A percentile compares a stretch with the other conserved stretches of the same genome.
phyloP scores from a whole-genome alignment of 2,888 invertebrate genomes.

The Drosophila dives region DNA sequence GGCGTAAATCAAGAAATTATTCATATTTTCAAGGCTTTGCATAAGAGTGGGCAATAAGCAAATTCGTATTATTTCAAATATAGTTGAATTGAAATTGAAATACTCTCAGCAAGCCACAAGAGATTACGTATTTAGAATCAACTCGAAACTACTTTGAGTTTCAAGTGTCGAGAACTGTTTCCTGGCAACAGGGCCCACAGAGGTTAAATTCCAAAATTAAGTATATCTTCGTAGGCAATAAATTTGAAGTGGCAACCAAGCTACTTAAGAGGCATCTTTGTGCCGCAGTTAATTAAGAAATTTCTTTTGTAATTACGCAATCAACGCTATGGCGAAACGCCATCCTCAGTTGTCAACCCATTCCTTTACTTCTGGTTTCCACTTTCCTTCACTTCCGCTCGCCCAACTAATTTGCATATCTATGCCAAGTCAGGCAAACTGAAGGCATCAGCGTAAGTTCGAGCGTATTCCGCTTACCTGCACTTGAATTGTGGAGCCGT shows the following conservation, averaged over 20 bases:
- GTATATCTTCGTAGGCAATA: conserved; percentile 38
- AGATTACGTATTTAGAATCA: conserved; percentile 14
- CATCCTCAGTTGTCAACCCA: conserved; percentile 61
- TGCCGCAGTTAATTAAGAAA: conserved; percentile 74
- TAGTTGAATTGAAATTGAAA: neutral
- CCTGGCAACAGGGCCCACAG: conserved; percentile 24
- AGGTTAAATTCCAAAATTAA: conserved; percentile 37
- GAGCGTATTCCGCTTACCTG: conserved; percentile 88
- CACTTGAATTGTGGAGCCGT: conserved; percentile 94
- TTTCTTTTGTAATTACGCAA: conserved; percentile 73
- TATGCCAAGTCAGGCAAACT: conserved; percentile 36
- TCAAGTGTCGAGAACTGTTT: conserved; percentile 25
- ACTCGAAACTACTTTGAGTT: conserved; percentile 14
- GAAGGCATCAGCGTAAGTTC: neutral
- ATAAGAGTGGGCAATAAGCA: neutral
- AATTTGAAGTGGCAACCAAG: conserved; percentile 59
- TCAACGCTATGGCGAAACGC: conserved; percentile 58
- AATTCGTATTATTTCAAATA: neutral
- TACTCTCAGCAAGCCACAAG: conserved; percentile 8
- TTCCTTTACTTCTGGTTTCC: conserved; percentile 10
- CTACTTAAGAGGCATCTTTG: conserved; percentile 55
- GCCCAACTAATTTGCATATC: conserved; percentile 65
- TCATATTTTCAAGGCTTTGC: neutral
- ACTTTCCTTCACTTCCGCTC: neutral
- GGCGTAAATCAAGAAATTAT: neutral